phyloP scores from a whole-genome alignment of 2,113 vertebrate genomes.

The Hippocampus comes region DNA sequence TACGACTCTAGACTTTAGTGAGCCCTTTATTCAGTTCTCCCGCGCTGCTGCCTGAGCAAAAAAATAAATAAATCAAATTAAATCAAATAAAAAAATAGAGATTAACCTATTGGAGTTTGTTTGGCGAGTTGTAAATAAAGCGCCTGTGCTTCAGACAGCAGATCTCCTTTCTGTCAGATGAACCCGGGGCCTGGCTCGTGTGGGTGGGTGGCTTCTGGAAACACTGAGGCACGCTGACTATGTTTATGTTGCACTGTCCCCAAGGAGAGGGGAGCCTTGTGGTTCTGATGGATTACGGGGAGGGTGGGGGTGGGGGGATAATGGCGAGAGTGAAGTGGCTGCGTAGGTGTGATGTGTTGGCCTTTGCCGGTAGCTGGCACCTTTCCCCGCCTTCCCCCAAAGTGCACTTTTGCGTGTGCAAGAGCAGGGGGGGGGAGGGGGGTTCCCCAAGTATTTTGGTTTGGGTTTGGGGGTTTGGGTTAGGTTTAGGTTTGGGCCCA shows the following conservation, averaged over 20 bases:
- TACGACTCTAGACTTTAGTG: neutral
- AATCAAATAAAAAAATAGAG: neutral
- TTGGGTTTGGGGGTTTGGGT: too few relatives aligned
- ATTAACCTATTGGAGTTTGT: constrained; percentile 61
- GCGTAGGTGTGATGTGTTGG: constrained; percentile 63
- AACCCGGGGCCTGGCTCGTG: constrained; percentile 12
- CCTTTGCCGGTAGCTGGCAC: constrained; percentile 42
- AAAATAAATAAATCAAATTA: neutral
- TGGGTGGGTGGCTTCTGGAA: constrained; percentile 65
- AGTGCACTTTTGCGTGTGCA: neutral
- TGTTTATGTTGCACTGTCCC: constrained; percentile 67
- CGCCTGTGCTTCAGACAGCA: constrained; percentile 54
- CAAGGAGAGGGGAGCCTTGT: constrained; percentile 55
- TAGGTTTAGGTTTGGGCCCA: neutral
- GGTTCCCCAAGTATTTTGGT: constrained; percentile 16
- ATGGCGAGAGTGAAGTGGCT: constrained; percentile 65
- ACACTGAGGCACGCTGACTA: constrained; percentile 62
- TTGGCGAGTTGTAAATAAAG: constrained; percentile 67
- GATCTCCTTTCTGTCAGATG: constrained; percentile 54
- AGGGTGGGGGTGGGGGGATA: constrained; percentile 32
- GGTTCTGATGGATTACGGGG: constrained; percentile 60
- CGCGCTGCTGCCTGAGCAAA: constrained; percentile 47
- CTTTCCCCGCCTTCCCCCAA: constrained; percentile 18
- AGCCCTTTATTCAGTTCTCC: neutral
- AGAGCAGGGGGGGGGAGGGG: neutral